phyloP scores from a whole-genome alignment of 2,888 invertebrate genomes.

The Tenthredo mesomela region DNA sequence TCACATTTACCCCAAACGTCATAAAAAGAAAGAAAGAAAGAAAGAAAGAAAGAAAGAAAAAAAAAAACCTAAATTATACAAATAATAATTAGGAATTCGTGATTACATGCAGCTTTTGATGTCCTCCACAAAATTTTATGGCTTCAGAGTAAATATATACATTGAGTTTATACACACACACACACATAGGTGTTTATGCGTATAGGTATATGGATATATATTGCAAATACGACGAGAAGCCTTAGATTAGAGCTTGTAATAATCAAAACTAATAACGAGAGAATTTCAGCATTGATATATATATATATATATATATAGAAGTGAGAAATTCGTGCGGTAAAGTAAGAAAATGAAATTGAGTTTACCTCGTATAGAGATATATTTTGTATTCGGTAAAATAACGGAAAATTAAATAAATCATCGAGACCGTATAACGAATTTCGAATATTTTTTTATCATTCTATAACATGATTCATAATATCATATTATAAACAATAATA shows the following conservation, averaged over 20 bases:
- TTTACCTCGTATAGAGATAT: not conserved
- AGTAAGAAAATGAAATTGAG: not conserved
- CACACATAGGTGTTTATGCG: not conserved
- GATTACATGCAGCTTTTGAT: slow-evolving; percentile 18
- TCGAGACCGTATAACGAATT: not conserved
- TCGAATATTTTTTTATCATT: not conserved
- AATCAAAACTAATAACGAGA: slow-evolving; percentile 14
- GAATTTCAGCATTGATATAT: not conserved
- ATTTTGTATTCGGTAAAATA: not conserved
- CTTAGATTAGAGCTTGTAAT: not conserved
- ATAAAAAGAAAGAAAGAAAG: not conserved
- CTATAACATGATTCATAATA: not conserved
- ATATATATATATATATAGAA: not conserved
- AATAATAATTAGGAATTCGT: not conserved
- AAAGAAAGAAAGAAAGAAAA: not conserved
- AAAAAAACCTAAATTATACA: not conserved
- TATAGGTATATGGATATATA: not conserved
- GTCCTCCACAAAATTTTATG: not conserved
- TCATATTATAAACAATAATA: too few relatives aligned
- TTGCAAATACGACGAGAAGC: not conserved
- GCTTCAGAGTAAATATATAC: not conserved
- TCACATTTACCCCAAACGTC: not conserved
- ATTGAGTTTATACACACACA: not conserved
- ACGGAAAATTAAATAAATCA: not conserved
- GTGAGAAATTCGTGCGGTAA: not conserved